Conservation (phyloP, 92 coral and sea anemone genomes). For the Paragorgia papillata region DNA sequence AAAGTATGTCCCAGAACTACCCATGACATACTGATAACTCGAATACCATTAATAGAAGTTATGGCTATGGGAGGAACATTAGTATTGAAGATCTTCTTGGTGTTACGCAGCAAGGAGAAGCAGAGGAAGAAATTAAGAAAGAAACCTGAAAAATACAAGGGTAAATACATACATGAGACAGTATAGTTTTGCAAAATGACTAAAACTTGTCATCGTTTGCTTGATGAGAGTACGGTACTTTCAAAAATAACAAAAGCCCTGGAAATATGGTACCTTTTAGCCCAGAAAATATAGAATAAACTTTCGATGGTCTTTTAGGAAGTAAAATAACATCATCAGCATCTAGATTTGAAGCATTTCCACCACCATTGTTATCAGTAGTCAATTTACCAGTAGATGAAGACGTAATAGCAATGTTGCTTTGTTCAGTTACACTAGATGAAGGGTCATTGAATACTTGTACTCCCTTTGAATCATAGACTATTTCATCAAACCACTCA, state of each 20-base stretch:
- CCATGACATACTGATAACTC: conserved; percentile 64
- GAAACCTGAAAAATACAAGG: no score
- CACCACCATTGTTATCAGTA: neutral
- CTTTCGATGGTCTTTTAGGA: neutral
- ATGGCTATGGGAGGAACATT: conserved; percentile 58
- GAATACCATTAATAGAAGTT: conserved; percentile 58
- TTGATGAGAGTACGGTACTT: no score
- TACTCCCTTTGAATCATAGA: neutral
- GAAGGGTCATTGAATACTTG: neutral
- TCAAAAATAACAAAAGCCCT: no score
- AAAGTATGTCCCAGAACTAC: conserved; percentile 63
- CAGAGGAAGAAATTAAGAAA: conserved; percentile 39
- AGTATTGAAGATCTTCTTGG: conserved; percentile 58
- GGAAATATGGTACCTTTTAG: neutral
- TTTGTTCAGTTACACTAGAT: neutral
- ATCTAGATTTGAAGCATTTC: neutral
- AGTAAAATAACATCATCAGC: neutral
- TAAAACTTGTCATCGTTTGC: no score
- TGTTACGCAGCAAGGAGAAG: conserved; percentile 56
- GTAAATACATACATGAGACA: no score
- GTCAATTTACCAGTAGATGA: neutral
- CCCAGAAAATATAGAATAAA: neutral
- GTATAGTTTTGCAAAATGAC: no score
- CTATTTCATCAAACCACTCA: conserved; percentile 5
- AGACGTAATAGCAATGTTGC: neutral